Conservation (phyloP, 53 echinoderm and acorn worm genomes). For the Antedon mediterranea region DNA sequence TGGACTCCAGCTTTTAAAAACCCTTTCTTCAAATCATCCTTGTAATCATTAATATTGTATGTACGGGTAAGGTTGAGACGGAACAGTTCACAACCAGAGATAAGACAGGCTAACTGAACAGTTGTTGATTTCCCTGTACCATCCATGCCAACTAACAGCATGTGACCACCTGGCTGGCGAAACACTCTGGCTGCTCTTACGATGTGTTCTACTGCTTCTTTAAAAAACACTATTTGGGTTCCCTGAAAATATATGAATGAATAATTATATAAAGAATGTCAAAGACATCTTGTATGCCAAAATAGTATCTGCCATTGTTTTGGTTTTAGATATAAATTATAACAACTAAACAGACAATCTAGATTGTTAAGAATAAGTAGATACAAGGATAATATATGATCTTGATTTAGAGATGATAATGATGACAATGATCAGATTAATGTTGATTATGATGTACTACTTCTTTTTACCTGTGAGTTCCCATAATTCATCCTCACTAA, state of each 20-base stretch:
- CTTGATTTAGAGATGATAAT: no score
- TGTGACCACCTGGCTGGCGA: constrained; percentile 95
- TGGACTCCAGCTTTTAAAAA: constrained; percentile 67
- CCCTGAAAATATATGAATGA: constrained; percentile 26
- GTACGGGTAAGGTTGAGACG: constrained; percentile 83
- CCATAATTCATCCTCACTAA: constrained; percentile 74
- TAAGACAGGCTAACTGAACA: constrained; percentile 79
- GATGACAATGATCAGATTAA: no score
- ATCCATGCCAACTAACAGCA: constrained; percentile 87
- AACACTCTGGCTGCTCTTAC: constrained; percentile 87
- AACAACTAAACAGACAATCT: no score
- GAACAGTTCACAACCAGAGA: constrained; percentile 77
- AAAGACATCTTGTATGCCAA: no score
- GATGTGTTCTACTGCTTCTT: constrained; percentile 87
- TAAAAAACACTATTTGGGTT: constrained; percentile 83
- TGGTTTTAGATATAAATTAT: no score
- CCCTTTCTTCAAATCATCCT: constrained; percentile 83
- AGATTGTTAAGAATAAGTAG: no score
- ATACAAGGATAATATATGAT: no score
- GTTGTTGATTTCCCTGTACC: constrained; percentile 89
- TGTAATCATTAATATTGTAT: constrained; percentile 76
- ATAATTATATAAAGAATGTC: no score
- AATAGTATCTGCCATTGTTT: no score
- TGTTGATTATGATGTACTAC: no score
- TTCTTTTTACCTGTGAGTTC: constrained; percentile 49